Evolutionary conservation across 2,888 invertebrate genomes (phyloP), one percentile per base, ranked within the genome.

Genomic region (Idaea straminata): DNA sequence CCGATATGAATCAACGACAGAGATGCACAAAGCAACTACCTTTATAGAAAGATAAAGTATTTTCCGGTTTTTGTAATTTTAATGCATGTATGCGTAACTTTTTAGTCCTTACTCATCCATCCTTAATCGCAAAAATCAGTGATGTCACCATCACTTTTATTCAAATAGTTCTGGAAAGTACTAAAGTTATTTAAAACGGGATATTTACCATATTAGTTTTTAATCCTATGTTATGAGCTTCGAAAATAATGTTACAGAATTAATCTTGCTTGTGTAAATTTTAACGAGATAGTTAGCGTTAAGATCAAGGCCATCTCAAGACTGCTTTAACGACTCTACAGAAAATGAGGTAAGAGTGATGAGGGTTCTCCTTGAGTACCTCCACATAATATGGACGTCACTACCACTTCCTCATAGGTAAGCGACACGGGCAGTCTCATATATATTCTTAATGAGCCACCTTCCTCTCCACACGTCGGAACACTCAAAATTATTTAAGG

Each of bases 401-500:
- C 25, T 25, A 25, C 25, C 25, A 25, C 25, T 25, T 65, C 73
- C 74, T 74, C 72, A 74, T 73, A 78, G 80, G 47, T 59, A 82
- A 83, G 80, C 78, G 77, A 76, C 78, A 78, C 67, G 72, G 61
- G 63, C 63, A 63, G 76, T 77, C 47, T 25, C 73, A 69, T 66
- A 70, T 82, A 79, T 77, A 84, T 82, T 85, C 83, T 85, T 87
- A 87, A 88, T 80, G 84, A 84, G 78, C 77, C 15, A 59, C 72
- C 66, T 73, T 69, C 69, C 72, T 70, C 68, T 73, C 69, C 64
- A 70, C 63, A 66, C 59, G 62, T 69, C 70, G 35, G 36, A 71
- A 73, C 68, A 62, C 66, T 72, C 61, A 58, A 72, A 73, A 79
- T 74, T 67, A 76, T 75, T 72, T 62, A 73, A 62, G 67, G 66